Conservation (phyloP, 2,797 vertebrate genomes). For the Mus caroli region DNA sequence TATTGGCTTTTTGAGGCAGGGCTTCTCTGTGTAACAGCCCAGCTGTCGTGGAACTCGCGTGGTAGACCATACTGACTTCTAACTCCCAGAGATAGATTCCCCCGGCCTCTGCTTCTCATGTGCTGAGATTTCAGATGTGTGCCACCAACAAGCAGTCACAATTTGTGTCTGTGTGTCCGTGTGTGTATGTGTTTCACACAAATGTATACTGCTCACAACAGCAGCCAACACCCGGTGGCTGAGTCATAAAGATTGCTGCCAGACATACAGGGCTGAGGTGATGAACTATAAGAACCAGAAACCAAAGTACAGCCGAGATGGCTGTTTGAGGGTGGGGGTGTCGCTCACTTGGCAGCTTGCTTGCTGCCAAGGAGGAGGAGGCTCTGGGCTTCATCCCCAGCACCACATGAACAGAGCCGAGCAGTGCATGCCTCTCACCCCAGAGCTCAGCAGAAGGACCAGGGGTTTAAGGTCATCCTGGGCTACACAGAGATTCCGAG, state of each 20-base stretch:
- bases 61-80: not conserved
- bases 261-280: not conserved
- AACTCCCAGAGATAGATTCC: not conserved
- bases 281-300: not conserved
- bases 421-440: too few relatives aligned
- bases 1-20: not conserved
- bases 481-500: not conserved
- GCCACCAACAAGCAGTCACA: not conserved
- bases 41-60: not conserved
- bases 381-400: not conserved
- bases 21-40: not conserved
- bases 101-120: not conserved
- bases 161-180: not conserved
- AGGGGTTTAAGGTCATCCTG: not conserved
- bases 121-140: not conserved
- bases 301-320: not conserved
- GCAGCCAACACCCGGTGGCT: not conserved
- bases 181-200: not conserved
- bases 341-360: not conserved
- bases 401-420: not conserved
- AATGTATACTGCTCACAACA: not conserved
- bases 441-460: not conserved
- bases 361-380: too few relatives aligned
- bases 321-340: not conserved
- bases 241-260: too few relatives aligned